Evolutionary conservation across 1,140 invertebrate species (phyloP), one percentile per base, ranked within the genome.

Genomic region (Psix sp.): DNA sequence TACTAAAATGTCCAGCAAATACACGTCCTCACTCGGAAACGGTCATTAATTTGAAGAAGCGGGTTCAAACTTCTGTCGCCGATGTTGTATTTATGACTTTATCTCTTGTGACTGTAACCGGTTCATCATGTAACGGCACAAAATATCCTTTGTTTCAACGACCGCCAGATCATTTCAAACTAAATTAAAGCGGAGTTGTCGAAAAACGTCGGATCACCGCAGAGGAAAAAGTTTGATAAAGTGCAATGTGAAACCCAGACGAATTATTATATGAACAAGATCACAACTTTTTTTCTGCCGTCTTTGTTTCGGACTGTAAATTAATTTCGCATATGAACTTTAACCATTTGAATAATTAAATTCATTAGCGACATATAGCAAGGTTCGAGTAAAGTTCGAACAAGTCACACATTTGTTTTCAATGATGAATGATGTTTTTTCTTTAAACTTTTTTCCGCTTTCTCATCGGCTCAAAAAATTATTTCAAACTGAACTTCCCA

Each of bases 1-100:
- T 46, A 63, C 49, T 72, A 63, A 72, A 63, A 63, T 46, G 43
- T 18, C 31, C 29, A 38, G 51, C 51, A 59, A 72, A 65, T 72
- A 57, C 43, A 62, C 49, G 39, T 43, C 40, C 20, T 33, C 42
- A 21, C 43, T 46, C 21, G 36, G 43, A n/a, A 72, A 51, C 15
- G 42, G 59, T 62, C 51, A 45, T 65, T 72, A 63, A 52, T 63
- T 63, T 63, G 51, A 59, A 72, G 31, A 65, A 63, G 36, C 36
- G 26, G 56, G 24, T 52, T 68, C 56, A 46, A 59, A 70, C 33
- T 54, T 70, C 48, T 31, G 38, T 49, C 36, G 39, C 18, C 35
- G 21, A 48, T 54, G 40, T 54, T 66, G 36, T 66, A 66, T 40
- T 48, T 48, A 49, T 42, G 48, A 65, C 62, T 66, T 56, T 42